Conservation (phyloP, 1,140 invertebrate species). For the Drosophila setifemur region DNA sequence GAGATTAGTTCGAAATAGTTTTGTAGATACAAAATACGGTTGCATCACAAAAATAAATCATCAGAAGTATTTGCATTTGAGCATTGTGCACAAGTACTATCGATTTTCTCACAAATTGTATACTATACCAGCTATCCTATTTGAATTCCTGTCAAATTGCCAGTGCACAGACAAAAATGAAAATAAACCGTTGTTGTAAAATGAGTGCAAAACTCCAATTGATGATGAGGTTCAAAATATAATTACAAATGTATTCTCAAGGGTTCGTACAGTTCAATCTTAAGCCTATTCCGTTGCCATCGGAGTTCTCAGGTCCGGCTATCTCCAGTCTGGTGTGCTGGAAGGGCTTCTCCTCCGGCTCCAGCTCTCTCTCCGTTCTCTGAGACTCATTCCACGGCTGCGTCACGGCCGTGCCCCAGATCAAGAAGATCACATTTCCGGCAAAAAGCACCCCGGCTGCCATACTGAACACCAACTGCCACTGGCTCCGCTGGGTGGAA, state of each 20-base stretch:
- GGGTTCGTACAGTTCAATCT: conserved; percentile 28
- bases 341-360: conserved; percentile 39
- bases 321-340: conserved; percentile 42
- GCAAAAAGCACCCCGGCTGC: conserved; percentile 87
- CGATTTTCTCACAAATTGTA: too few relatives aligned
- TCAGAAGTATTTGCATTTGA: too few relatives aligned
- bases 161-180: too few relatives aligned
- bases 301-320: background rate
- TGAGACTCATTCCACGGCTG: conserved; percentile 86
- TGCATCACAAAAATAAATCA: too few relatives aligned
- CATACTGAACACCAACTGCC: conserved; percentile 90
- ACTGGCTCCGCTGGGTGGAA: conserved; percentile 84
- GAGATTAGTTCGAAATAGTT: too few relatives aligned
- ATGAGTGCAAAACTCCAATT: too few relatives aligned
- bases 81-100: too few relatives aligned
- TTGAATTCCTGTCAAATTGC: too few relatives aligned
- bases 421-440: conserved; percentile 87
- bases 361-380: conserved; percentile 7
- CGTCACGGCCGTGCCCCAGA: conserved; percentile 86
- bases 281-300: conserved; percentile 19
- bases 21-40: too few relatives aligned
- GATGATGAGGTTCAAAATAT: too few relatives aligned
- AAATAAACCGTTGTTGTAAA: too few relatives aligned
- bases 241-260: conserved; percentile 22
- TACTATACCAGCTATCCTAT: too few relatives aligned